Evolutionary conservation across 2,888 invertebrate species (phyloP).

Genomic region (Gryllus longicercus): DNA sequence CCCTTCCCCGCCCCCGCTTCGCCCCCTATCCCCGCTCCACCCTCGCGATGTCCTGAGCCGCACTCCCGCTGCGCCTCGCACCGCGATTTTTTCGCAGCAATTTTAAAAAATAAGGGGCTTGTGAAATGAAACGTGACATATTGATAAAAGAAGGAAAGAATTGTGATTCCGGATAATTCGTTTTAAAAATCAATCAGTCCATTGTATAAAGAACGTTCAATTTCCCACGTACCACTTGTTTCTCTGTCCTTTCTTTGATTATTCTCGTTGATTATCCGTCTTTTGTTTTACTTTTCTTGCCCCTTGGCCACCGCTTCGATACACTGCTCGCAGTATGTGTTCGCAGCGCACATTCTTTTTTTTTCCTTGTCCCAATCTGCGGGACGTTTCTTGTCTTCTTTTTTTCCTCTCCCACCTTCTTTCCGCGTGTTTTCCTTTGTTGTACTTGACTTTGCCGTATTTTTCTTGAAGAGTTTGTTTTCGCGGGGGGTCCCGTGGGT

Average conservation of each 20-base stretch:
- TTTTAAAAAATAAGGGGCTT: conserved; percentile 3
- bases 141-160: conserved; percentile 17
- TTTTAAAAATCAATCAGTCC: conserved; percentile 17
- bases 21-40: no score
- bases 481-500: no score
- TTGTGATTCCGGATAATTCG: conserved; percentile 8
- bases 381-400: not conserved
- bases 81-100: not conserved
- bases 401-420: not conserved
- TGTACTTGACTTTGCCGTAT: not conserved
- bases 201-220: conserved; percentile 17
- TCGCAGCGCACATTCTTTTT: not conserved
- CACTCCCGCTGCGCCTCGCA: not conserved
- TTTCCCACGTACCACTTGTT: not conserved
- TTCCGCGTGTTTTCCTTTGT: not conserved
- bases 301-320: not conserved
- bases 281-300: not conserved
- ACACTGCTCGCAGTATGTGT: not conserved
- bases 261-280: conserved; percentile 17
- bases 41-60: no score
- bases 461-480: not conserved
- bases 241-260: not conserved
- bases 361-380: not conserved
- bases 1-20: no score
- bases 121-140: conserved; percentile 11